Evolutionary conservation across 2,797 vertebrate species (phyloP).

Genomic region (Myripristis jacobus): DNA sequence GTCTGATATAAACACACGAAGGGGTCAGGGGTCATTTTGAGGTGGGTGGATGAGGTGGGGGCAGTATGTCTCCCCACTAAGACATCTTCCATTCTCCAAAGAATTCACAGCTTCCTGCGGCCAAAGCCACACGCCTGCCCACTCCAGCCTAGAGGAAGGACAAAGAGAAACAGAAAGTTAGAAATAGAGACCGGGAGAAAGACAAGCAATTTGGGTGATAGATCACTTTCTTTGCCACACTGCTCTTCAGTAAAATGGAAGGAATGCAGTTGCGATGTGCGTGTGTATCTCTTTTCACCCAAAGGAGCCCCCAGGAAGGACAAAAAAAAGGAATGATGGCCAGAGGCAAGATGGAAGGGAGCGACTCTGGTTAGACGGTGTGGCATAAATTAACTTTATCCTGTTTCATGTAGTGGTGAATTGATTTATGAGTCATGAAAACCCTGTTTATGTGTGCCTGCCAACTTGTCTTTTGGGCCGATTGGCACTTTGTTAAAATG

Average conservation of each 20-base stretch:
- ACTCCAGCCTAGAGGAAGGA: conserved; percentile 77
- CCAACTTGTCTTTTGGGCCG: conserved; percentile 66
- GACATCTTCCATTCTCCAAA: conserved; percentile 78
- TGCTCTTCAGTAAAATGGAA: conserved; percentile 73
- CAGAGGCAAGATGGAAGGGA: conserved; percentile 42
- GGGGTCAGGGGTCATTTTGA: conserved; percentile 81
- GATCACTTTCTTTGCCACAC: conserved; percentile 64
- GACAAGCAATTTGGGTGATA: conserved; percentile 66
- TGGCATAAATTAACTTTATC: conserved; percentile 56
- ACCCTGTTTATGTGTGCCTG: conserved; percentile 62
- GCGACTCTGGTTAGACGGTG: conserved; percentile 38
- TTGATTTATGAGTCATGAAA: conserved; percentile 71
- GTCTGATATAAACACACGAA: conserved; percentile 82
- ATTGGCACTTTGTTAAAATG: conserved; percentile 65
- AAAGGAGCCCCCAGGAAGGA: conserved; percentile 26
- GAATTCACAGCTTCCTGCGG: conserved; percentile 80
- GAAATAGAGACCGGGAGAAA: conserved; percentile 63
- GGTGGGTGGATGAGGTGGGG: conserved; percentile 61
- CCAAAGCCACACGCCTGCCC: conserved; percentile 73
- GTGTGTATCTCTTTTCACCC: conserved; percentile 62
- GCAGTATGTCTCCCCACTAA: conserved; percentile 66
- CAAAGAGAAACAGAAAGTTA: conserved; percentile 74
- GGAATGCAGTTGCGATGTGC: conserved; percentile 73
- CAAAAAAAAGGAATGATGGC: conserved; percentile 47
- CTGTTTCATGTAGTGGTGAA: conserved; percentile 60